Conservation (phyloP, 2,797 vertebrate genomes). For the Tachyglossus aculeatus region DNA sequence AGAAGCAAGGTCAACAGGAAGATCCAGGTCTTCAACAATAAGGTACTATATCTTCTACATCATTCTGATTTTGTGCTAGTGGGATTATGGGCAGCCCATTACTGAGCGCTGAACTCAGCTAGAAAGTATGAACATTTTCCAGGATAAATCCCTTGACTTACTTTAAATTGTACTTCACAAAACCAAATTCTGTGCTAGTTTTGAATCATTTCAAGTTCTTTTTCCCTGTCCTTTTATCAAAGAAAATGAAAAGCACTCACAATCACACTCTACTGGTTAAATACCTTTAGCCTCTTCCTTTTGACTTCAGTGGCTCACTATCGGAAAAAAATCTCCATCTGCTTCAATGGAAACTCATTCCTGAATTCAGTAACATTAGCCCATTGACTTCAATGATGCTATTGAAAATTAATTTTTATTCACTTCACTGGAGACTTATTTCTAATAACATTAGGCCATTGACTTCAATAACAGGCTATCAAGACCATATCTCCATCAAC, state of each 20-base stretch:
- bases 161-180: not conserved
- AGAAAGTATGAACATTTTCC: not conserved
- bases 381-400: slow-evolving; percentile 39
- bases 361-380: slow-evolving; percentile 15
- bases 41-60: not conserved
- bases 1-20: not conserved
- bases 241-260: not conserved
- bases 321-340: slow-evolving; percentile 34
- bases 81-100: not conserved
- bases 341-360: slow-evolving; percentile 16
- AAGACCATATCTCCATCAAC: slow-evolving; percentile 10
- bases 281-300: slow-evolving; percentile 13
- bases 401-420: slow-evolving; percentile 27
- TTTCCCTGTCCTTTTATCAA: not conserved
- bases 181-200: slow-evolving; percentile 7
- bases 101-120: not conserved
- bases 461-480: slow-evolving; percentile 14
- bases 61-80: not conserved
- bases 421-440: slow-evolving; percentile 17
- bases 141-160: not conserved
- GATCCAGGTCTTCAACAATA: not conserved
- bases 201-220: not conserved
- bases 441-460: slow-evolving; percentile 8
- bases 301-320: slow-evolving; percentile 19
- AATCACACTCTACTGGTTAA: slow-evolving; percentile 12